Conservation (phyloP, 2,888 invertebrate species). For the Ochropleura leucogaster region DNA sequence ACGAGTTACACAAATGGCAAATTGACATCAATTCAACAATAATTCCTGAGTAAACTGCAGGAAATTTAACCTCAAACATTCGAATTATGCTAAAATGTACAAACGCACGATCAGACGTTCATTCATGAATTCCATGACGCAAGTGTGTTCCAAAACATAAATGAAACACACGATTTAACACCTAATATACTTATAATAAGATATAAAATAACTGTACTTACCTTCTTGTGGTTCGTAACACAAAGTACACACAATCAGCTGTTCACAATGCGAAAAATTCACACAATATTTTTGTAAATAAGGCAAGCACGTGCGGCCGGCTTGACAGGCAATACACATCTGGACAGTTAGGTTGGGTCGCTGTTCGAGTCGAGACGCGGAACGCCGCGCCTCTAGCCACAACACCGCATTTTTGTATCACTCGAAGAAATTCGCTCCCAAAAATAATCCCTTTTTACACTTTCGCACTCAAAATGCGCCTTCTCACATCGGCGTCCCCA, state of each 20-base stretch:
- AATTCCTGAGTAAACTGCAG: constrained; percentile 42
- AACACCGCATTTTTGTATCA: constrained; percentile 83
- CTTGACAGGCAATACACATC: constrained; percentile 74
- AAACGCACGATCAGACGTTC: constrained; percentile 51
- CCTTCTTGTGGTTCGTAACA: constrained; percentile 55
- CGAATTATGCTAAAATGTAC: constrained; percentile 58
- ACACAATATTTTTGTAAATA: constrained; percentile 65
- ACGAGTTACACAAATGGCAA: constrained; percentile 25
- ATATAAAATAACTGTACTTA: constrained; percentile 58
- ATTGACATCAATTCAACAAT: constrained; percentile 30
- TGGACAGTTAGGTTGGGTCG: constrained; percentile 68
- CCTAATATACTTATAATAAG: constrained; percentile 41
- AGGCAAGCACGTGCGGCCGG: constrained; percentile 71
- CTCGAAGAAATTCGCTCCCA: constrained; percentile 62
- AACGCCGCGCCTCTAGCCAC: constrained; percentile 81
- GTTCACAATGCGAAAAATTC: constrained; percentile 66
- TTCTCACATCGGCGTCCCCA: constrained; percentile 70
- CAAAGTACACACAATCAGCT: constrained; percentile 73
- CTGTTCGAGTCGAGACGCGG: constrained; percentile 78
- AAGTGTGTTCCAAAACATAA: constrained; percentile 57
- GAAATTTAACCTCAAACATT: constrained; percentile 49
- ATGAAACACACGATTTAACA: constrained; percentile 43
- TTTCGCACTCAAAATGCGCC: constrained; percentile 72
- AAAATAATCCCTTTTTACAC: constrained; percentile 52
- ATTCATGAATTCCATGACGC: constrained; percentile 68